phyloP scores from a whole-genome alignment of 2,797 vertebrate species.

The Labroides dimidiatus region DNA sequence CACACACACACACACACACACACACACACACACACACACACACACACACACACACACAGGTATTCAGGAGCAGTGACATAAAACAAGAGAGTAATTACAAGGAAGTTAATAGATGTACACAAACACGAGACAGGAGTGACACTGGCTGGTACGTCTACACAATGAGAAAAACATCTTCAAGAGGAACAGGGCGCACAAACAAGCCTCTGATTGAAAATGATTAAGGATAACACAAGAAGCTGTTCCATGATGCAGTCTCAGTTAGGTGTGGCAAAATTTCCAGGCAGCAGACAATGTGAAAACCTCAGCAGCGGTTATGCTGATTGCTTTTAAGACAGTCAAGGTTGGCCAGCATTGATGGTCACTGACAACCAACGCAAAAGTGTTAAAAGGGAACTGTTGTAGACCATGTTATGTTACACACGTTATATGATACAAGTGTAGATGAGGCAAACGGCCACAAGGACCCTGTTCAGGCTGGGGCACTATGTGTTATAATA shows the following conservation, averaged over 20 bases:
- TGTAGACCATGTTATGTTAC: neutral
- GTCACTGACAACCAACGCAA: conserved; percentile 14
- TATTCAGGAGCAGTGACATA: conserved; percentile 6
- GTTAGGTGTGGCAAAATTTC: conserved; percentile 39
- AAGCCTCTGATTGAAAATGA: conserved; percentile 38
- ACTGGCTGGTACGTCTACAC: neutral
- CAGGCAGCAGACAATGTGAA: conserved; percentile 16
- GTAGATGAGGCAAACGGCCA: neutral
- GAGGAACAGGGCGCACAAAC: neutral
- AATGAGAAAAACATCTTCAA: conserved; percentile 9
- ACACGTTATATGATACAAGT: neutral
- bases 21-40: conserved; percentile 15
- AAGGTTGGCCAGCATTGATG: neutral
- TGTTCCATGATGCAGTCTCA: conserved; percentile 35
- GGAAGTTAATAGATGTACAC: conserved; percentile 15
- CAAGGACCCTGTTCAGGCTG: neutral
- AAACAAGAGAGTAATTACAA: conserved; percentile 11
- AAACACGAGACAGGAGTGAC: conserved; percentile 4
- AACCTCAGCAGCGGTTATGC: conserved; percentile 4
- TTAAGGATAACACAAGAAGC: conserved; percentile 26
- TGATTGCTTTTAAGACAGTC: conserved; percentile 6
- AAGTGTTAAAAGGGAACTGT: neutral
- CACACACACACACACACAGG: conserved; percentile 4
- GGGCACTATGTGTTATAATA: neutral
- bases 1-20: conserved; percentile 10